Evolutionary conservation across 1,140 invertebrate genomes (phyloP), one percentile per base, ranked within the genome.

Genomic region (Pseudomyrmex pallidus): DNA sequence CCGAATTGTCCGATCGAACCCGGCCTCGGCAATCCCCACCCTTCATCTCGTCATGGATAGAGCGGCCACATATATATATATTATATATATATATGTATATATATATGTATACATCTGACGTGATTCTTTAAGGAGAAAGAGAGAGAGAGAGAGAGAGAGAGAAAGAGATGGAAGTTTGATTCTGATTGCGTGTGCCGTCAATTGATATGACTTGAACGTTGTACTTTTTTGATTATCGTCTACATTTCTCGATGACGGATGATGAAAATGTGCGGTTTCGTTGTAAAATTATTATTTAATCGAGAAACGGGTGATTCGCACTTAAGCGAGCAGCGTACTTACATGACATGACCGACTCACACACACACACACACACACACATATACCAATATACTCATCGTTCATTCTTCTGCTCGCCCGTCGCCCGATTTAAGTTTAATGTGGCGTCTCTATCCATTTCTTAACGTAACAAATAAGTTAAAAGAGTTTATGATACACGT

Each of bases 401-500:
- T 57, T 80, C 59, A 20, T 63, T 20, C 52, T 70, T 74, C 59
- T 35, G 64, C 66, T 74, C 62, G 52, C 76, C 73, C 74, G 50
- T 66, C 74, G 54, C 35, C 63, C 61, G 56, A 46, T 56, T 82
- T 64, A n/a, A n/a, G 12, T 12, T 54, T 8, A 61, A 88, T 76
- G 86, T 74, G 84, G 87, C 85, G 15, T 52, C 87, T 83, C 83
- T 86, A 89, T 88, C 87, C 73, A 84, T 83, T 22, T 66, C 61
- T 59, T 87, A 90, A 91, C 85, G 90, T 92, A 92, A 93, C 91
- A 91, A 93, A 92, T 91, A 92, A 93, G 90, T 91, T 92, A 91
- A 91, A 93, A 92, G 90, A 89, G 83, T 91, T 92, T 93, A 92
- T 93, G 91, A 93, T 93, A 94, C 92, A 93, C 88, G 90, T 87